These are phyloP conservation scores for Bombus sylvicola DNA, from an alignment of 1,140 invertebrate species.

Conservation along the genomic window DNA sequence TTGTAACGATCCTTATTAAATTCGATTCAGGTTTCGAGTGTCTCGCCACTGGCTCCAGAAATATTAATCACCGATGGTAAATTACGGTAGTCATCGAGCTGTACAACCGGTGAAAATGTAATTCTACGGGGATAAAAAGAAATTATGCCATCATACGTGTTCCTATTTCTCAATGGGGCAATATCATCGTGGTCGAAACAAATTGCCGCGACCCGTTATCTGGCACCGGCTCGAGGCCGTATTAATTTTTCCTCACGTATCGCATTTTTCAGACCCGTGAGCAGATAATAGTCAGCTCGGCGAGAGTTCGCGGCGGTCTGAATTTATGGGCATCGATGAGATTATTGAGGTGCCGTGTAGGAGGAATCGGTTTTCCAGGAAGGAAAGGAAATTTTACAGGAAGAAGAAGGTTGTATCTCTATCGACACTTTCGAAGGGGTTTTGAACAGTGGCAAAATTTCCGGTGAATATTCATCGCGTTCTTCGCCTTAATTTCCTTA, in stretches of 20 bases:
- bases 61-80: background rate
- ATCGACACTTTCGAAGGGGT: background rate
- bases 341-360: slow-evolving; percentile 18
- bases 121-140: slow-evolving; percentile 31
- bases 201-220: slow-evolving; percentile 27
- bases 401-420: background rate
- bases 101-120: slow-evolving; percentile 18
- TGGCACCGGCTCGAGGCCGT: background rate
- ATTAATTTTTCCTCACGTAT: slow-evolving; percentile 51
- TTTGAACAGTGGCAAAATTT: background rate
- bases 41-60: background rate
- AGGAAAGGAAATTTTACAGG: background rate
- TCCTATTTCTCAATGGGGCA: slow-evolving; percentile 38
- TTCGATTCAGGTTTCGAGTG: background rate
- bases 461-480: background rate
- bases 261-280: slow-evolving; percentile 35
- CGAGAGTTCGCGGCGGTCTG: background rate
- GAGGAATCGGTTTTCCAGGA: background rate
- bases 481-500: background rate
- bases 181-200: slow-evolving; percentile 18
- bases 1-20: background rate
- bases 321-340: slow-evolving; percentile 33
- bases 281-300: slow-evolving; percentile 16
- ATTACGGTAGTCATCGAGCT: slow-evolving; percentile 1
- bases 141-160: slow-evolving; percentile 49